phyloP scores from a whole-genome alignment of 2,797 vertebrate genomes.

The Hoplostethus mediterraneus region DNA sequence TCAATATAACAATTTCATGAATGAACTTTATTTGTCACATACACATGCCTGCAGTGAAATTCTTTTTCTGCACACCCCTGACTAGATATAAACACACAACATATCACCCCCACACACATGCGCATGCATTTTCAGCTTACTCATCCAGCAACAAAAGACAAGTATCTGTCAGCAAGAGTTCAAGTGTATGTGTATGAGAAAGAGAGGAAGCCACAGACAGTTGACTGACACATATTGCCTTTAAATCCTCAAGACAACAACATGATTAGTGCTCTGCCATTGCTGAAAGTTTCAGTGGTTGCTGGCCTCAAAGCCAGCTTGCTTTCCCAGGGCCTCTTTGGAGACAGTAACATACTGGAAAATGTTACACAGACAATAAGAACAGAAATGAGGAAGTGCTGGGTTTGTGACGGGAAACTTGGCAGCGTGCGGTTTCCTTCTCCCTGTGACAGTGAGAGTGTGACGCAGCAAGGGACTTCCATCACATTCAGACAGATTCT shows the following conservation, averaged over 20 bases:
- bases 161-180: not conserved
- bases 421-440: constrained; percentile 75
- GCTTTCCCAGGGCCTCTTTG: constrained; percentile 45
- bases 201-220: not conserved
- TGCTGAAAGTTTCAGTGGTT: constrained; percentile 14
- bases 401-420: constrained; percentile 75
- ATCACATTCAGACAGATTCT: constrained; percentile 21
- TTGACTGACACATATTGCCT: not conserved
- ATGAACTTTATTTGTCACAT: too few species aligned
- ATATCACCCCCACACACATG: too few species aligned
- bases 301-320: not conserved
- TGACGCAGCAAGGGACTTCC: constrained; percentile 75
- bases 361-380: constrained; percentile 49
- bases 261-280: constrained; percentile 9
- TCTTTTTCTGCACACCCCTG: too few species aligned
- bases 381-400: constrained; percentile 77
- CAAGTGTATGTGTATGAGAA: too few species aligned
- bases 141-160: not conserved
- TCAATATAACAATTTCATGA: too few species aligned
- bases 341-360: constrained; percentile 26
- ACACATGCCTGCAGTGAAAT: too few species aligned
- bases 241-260: not conserved
- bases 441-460: constrained; percentile 61
- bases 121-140: too few species aligned
- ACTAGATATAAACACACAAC: too few species aligned